Percentiles rank a stretch among this genome's conserved stretches.
Evolutionary conservation across 2,113 vertebrate species (phyloP).

Genomic region (Apaloderma vittatum): DNA sequence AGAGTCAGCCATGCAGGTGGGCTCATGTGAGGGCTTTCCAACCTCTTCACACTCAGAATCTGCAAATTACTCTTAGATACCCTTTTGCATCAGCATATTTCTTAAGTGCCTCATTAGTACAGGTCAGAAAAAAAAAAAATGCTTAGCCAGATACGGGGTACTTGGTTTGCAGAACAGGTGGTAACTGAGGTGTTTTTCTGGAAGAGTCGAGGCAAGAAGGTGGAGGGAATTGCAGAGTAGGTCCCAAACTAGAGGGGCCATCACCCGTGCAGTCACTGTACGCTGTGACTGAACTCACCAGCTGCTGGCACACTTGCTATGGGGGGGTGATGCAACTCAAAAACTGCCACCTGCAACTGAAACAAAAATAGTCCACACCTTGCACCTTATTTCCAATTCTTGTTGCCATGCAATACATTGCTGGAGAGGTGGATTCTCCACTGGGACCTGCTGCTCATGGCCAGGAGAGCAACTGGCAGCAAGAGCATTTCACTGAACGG

Average conservation of each 20-base stretch:
- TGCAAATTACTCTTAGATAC: not conserved
- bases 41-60: not conserved
- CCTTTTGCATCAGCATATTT: not conserved
- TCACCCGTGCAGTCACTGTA: accelerated
- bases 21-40: not conserved
- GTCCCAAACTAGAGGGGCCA: not conserved
- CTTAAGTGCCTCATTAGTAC: not conserved
- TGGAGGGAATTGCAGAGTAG: not conserved
- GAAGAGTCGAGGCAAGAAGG: not conserved
- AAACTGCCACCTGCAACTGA: not conserved
- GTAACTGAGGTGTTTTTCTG: not conserved
- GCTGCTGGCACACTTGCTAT: not conserved
- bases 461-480: not conserved
- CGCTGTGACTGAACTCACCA: not conserved
- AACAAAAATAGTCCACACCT: not conserved
- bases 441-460: not conserved
- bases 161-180: not conserved
- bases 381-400: not conserved
- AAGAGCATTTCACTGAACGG: not conserved
- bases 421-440: not conserved
- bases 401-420: accelerated
- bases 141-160: not conserved
- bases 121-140: not conserved
- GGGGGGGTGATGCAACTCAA: not conserved
- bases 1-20: not conserved